Conservation (phyloP, 2,113 vertebrate species). For the Theropithecus gelada region DNA sequence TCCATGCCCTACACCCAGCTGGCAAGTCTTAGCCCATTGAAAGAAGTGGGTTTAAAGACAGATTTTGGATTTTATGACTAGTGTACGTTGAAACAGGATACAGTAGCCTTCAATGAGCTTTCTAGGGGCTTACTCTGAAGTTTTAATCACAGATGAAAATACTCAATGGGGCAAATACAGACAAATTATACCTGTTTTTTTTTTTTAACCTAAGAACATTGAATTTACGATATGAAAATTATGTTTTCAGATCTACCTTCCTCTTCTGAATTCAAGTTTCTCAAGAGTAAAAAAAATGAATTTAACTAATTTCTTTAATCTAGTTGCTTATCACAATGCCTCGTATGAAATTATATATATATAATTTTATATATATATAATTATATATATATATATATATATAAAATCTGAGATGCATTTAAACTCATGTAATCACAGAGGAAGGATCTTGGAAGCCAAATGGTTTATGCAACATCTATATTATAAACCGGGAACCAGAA, state of each 20-base stretch:
- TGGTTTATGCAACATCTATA: neutral
- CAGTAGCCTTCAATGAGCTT: neutral
- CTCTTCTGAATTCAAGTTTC: neutral
- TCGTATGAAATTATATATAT: neutral
- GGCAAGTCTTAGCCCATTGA: conserved; percentile 42
- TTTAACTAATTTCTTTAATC: neutral
- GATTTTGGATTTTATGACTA: conserved; percentile 7
- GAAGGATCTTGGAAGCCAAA: neutral
- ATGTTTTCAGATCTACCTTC: neutral
- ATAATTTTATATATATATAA: no score
- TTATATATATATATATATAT: fast-evolving
- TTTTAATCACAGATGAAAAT: conserved; percentile 12
- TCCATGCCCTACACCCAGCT: neutral
- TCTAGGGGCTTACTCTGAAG: conserved; percentile 1
- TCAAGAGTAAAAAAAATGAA: neutral
- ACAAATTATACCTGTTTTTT: neutral
- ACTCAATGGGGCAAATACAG: neutral
- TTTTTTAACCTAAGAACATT: neutral
- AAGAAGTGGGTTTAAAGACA: neutral
- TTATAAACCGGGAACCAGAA: neutral
- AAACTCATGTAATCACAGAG: neutral
- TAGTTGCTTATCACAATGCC: neutral
- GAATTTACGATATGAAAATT: neutral
- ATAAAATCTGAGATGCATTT: neutral
- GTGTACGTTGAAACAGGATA: conserved; percentile 31